These are phyloP conservation scores for Pachymerium ferrugineum DNA, from an alignment of 2,888 invertebrate species.

Conservation along the genomic window DNA sequence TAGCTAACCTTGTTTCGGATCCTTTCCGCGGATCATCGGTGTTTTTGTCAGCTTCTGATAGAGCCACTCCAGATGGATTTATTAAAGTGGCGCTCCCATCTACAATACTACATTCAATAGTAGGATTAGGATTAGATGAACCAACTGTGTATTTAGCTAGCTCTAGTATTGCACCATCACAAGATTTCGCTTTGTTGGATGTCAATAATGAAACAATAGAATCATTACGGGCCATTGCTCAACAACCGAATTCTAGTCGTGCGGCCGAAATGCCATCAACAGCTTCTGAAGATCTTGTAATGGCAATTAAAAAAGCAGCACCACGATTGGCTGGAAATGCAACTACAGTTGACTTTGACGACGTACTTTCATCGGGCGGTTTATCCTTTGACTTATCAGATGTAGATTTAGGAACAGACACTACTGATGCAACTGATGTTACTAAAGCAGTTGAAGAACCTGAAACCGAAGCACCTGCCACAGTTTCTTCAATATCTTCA, in stretches of 20 bases:
- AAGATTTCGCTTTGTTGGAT: background rate
- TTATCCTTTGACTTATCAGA: background rate
- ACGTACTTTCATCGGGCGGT: background rate
- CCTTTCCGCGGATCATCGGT: background rate
- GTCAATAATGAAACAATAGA: background rate
- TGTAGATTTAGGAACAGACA: background rate
- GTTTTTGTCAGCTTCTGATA: background rate
- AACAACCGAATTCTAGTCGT: background rate
- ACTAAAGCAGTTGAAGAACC: background rate
- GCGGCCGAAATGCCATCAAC: slow-evolving; percentile 5
- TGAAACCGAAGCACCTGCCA: background rate
- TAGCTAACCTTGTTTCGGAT: background rate
- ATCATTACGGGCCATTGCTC: background rate
- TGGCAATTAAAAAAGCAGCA: slow-evolving; percentile 4
- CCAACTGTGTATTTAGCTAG: slow-evolving; percentile 9
- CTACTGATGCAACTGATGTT: background rate
- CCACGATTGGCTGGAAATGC: background rate
- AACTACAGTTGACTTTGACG: background rate
- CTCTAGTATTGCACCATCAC: background rate
- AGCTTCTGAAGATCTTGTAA: slow-evolving; percentile 16
- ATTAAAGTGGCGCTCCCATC: background rate
- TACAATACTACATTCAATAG: background rate
- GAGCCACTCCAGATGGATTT: slow-evolving; percentile 4
- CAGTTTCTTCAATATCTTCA: background rate
- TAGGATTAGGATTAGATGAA: background rate